Conservation (phyloP, 2,888 invertebrate species). For the Alentia gelatinosa region DNA sequence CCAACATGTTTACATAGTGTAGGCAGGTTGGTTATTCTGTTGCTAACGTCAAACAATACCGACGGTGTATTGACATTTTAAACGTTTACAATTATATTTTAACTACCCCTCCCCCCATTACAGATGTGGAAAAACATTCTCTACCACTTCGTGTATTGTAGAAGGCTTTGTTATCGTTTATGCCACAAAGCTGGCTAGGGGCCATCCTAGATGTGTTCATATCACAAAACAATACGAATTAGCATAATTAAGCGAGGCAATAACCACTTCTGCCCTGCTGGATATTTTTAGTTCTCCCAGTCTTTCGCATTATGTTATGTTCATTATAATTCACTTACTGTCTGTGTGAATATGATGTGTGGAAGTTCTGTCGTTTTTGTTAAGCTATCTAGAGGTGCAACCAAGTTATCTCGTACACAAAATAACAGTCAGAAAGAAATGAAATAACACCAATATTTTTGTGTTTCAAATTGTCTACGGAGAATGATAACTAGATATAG, state of each 20-base stretch:
- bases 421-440: neutral
- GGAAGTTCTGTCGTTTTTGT: neutral
- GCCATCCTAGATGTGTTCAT: neutral
- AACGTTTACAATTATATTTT: neutral
- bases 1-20: neutral
- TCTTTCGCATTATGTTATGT: conserved; percentile 21
- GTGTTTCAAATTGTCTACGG: neutral
- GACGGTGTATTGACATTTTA: neutral
- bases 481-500: neutral
- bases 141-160: neutral
- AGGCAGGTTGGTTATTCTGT: no score
- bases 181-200: neutral
- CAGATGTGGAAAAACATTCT: no score
- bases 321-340: neutral
- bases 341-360: neutral
- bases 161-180: neutral
- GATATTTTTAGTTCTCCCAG: neutral
- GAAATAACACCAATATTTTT: neutral
- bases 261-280: neutral
- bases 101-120: neutral
- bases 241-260: neutral
- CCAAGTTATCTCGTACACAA: neutral
- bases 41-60: no score
- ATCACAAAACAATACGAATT: neutral
- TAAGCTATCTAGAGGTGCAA: neutral